These are phyloP conservation scores for Sapayoa aenigma DNA, from an alignment of 2,113 vertebrate genomes.

Conservation along the genomic window DNA sequence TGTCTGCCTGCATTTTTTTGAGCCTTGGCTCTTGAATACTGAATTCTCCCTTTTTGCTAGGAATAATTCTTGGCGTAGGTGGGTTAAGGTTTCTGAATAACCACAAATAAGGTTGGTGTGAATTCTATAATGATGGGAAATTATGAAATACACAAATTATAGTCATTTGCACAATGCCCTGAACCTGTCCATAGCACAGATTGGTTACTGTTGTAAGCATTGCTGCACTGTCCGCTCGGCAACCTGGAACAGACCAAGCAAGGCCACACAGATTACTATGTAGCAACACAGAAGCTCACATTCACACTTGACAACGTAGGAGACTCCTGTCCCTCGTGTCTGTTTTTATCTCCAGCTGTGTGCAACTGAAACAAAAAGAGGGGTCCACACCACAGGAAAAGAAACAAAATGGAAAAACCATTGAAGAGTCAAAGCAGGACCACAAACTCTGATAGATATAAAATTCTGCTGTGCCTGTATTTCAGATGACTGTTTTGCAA, in stretches of 20 bases:
- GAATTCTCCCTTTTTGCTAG: not conserved
- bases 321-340: not conserved
- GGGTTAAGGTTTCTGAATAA: not conserved
- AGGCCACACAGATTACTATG: not conserved
- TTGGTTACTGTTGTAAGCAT: not conserved
- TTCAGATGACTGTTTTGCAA: not conserved
- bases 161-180: not conserved
- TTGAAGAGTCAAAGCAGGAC: not conserved
- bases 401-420: not conserved
- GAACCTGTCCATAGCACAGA: not conserved
- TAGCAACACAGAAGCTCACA: not conserved
- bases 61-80: not conserved
- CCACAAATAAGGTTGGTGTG: not conserved
- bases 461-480: not conserved
- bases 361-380: not conserved
- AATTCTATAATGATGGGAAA: not conserved
- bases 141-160: not conserved
- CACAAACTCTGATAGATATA: not conserved
- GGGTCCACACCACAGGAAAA: not conserved
- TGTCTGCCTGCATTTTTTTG: not conserved
- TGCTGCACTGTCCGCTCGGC: accelerated
- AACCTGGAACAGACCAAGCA: not conserved
- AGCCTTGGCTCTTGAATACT: not conserved
- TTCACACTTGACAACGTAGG: not conserved
- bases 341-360: not conserved